Evolutionary conservation across 1,140 invertebrate species (phyloP), one percentile per base, ranked within the genome.

Genomic region (Amyelois transitella): DNA sequence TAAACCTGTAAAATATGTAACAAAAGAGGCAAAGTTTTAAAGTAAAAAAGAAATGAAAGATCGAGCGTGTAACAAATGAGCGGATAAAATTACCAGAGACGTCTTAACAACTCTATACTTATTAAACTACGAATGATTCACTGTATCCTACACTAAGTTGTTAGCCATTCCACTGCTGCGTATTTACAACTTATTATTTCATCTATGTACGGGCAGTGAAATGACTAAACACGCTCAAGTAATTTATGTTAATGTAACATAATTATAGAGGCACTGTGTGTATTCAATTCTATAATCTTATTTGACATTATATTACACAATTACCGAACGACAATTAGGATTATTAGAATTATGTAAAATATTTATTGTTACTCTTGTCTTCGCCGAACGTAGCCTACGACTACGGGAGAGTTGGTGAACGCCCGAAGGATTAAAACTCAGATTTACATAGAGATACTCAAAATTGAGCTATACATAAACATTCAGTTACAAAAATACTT

Each of bases 161-260:
- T 84, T 84, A 81, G 75, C 69, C 72, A 79, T 72, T 78, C 74
- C 81, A 81, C 77, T 73, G 72, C 21, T 28, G 44, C 48, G 24
- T 19, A 50, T 53, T 22, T 43, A 38, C 32, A 2, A 14, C 21
- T 51, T 51, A 56, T 55, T 61, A 61, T 21, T 53, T 55, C 58
- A 53, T 54, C 50, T 43, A 47, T 55, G 62, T 21, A 61, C 55
- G 57, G 54, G 19, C 73, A 82, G 76, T 82, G 77, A 80, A 82
- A 81, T 82, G 77, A 81, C 65, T 81, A 89, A 87, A 83, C 67
- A 75, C 72, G 85, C 82, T 84, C 86, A 82, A 79, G 75, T 87
- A 88, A 88, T 87, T 88, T 88, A 89, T 88, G 86, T 89, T 89
- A 88, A 88, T 87, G 82, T 89, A 89, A 88, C 86, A 89, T 89